Base-by-base conservation (phyloP, 2,113 vertebrate genomes). In the Charadrius vociferus region DNA sequence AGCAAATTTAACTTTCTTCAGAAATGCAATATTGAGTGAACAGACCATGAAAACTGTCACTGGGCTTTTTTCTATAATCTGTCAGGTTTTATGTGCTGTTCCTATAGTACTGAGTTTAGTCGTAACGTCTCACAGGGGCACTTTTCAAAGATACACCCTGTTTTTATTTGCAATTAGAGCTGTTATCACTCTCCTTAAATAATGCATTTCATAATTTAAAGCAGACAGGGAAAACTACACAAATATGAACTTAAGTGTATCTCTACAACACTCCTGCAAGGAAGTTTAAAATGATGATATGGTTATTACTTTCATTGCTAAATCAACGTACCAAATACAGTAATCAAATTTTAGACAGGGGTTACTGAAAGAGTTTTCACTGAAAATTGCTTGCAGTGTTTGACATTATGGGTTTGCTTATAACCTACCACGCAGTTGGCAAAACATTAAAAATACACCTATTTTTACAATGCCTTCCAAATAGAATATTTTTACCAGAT, bases 141-240 rank as follows among this genome's bases (percentile, higher is more conserved):
- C 82, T 97, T 96, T 97, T 92, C 88, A 92, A 92, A 90, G 92
- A 90, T 97, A 92, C 90, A 95, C 95, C 95, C 96, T 97, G 96
- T 90, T 96, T 97, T 97, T 97, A 97, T 97, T 96, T 97, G 95
- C 88, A 97, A 96, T 97, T 96, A 97, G 88, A 96, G 75, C 88
- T 97, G 92, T 97, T 96, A 96, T 88, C 92, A 55, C 82, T 78
- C 82, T 88, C 75, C 82, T 96, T 96, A 97, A 97, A 97, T 97
- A 97, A 97, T 97, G 67, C 67, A 93, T 97, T 96, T 97, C 55
- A 93, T 92, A 97, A 96, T 97, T 96, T 96, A 93, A 95, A 90
- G 71, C 85, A 93, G 92, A 59, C 74, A 86, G 71, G 73, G 88
- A 94, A 93, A 95, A 73, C 79, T 83, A 86, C 50, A 52, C 92